Base-by-base conservation (phyloP, 1,140 invertebrate genomes). In the Drosophila carrolli region DNA sequence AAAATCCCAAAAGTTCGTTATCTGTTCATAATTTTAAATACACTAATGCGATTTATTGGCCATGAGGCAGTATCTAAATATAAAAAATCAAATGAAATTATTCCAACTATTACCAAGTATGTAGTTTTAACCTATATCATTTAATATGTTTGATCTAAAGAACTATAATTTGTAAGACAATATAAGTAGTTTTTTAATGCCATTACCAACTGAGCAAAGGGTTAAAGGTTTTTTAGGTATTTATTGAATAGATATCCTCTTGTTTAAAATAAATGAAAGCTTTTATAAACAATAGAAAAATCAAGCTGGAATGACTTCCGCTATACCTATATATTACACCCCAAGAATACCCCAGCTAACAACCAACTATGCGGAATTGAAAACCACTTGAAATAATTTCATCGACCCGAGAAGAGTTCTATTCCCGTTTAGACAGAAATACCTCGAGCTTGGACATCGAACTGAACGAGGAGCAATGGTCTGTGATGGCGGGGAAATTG, bases 291-390 rank as follows among this genome's bases (percentile, higher is more conserved):
- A 55, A 55, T 38, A 16, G 14, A n/a, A n/a, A 9, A 62, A 7
- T 37, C 9, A 37, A 38, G 23, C 60, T 48, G 43, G 27, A 65
- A 50, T 67, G 55, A 27, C 60, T 66, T 66, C 35, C 27, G 44
- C 59, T 16, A 10, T 19, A 6, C 7, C 4, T 14, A 32, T 19
- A 55, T 38, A 47, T 55, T 40, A 57, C 11, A 71, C 43, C 63
- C 35, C 47, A 55, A 35, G 47, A 47, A 27, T 43, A 23, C 16
- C 51, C 27, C 44, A 27, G 71, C 29, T 58, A 38, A 43, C 16
- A 29, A 27, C 8, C 53, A 84, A 61, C 73, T 65, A 84, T 84
- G 81, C 81, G 81, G 81, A 84, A 83, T 83, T 67, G 53, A 84
- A 66, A 62, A n/a, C n/a, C 65, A 57, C 46, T 71, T 57, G 41